Percentiles rank a stretch among this genome's conserved stretches.
Conservation (phyloP, 1,140 invertebrate genomes). For the Eubasilissa regina region DNA sequence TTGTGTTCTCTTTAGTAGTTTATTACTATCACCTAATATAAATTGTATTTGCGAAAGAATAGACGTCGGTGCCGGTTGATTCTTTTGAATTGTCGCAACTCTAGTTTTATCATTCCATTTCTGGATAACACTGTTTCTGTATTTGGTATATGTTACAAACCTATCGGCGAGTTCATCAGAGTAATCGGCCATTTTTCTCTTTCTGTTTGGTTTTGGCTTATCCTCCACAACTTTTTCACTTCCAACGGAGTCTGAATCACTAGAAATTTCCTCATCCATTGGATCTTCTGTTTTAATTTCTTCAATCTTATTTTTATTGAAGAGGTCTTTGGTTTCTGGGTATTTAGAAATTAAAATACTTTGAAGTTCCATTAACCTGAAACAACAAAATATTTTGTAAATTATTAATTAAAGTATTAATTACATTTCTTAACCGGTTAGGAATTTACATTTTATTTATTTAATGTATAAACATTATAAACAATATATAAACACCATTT, state of each 20-base stretch:
- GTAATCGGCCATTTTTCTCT: constrained; percentile 77
- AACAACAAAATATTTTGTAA: constrained; percentile 59
- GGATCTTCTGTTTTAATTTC: constrained; percentile 62
- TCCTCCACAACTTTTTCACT: constrained; percentile 68
- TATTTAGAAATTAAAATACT: constrained; percentile 75
- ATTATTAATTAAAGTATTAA: too few relatives aligned
- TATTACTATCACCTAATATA: constrained; percentile 83
- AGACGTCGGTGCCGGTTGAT: constrained; percentile 79
- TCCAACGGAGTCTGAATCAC: constrained; percentile 66
- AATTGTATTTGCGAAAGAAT: constrained; percentile 91
- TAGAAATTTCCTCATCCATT: constrained; percentile 75
- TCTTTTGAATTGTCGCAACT: constrained; percentile 76
- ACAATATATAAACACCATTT: too few relatives aligned
- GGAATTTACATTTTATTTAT: too few relatives aligned
- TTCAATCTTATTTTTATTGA: constrained; percentile 58
- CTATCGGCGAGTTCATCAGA: constrained; percentile 75
- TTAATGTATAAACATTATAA: too few relatives aligned
- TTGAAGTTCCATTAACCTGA: constrained; percentile 71
- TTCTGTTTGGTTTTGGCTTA: constrained; percentile 71
- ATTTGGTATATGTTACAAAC: constrained; percentile 79
- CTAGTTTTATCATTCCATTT: constrained; percentile 96
- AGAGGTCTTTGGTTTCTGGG: constrained; percentile 75
- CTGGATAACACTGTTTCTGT: constrained; percentile 84
- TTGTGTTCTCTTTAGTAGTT: constrained; percentile 87
- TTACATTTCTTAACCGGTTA: too few relatives aligned